A percentile compares a stretch with the other conserved stretches of the same genome.
Conservation (phyloP, 2,797 vertebrate genomes). For the Eurystomus glaucurus region DNA sequence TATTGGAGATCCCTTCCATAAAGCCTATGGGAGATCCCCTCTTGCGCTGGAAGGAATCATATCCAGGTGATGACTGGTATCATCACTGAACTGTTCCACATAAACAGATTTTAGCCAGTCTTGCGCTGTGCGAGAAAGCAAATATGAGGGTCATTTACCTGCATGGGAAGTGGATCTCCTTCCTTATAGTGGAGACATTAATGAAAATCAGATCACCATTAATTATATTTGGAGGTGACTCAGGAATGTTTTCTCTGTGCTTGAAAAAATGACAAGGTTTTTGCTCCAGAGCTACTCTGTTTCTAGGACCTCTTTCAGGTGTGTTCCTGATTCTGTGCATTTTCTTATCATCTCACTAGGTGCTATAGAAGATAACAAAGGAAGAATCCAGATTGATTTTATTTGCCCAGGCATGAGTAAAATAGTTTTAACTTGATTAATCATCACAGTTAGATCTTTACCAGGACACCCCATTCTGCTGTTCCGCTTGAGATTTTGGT, state of each 20-base stretch:
- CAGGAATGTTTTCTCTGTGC: not conserved
- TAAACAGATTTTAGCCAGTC: not conserved
- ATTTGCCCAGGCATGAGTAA: not conserved
- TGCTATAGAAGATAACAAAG: not conserved
- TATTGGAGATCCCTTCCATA: too few species aligned
- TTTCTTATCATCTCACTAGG: not conserved
- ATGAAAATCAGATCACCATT: not conserved
- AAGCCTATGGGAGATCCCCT: not conserved
- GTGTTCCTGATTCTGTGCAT: not conserved
- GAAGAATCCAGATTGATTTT: not conserved
- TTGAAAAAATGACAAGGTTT: too few species aligned
- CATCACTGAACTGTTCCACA: not conserved
- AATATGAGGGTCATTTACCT: fast-evolving
- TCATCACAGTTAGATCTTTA: too few species aligned
- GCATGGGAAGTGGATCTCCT: not conserved
- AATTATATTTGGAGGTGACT: not conserved
- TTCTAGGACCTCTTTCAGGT: not conserved
- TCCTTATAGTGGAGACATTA: not conserved
- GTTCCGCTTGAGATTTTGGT: too few species aligned
- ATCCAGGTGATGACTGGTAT: not conserved
- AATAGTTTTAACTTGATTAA: too few species aligned
- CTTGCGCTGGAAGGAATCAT: not conserved
- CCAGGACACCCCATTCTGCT: too few species aligned
- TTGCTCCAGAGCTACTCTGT: not conserved
- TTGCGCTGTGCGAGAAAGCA: not conserved